A percentile compares a stretch with the other conserved stretches of the same genome.
phyloP scores from a whole-genome alignment of 2,888 invertebrate genomes.

The Drosophila nr. fundita region DNA sequence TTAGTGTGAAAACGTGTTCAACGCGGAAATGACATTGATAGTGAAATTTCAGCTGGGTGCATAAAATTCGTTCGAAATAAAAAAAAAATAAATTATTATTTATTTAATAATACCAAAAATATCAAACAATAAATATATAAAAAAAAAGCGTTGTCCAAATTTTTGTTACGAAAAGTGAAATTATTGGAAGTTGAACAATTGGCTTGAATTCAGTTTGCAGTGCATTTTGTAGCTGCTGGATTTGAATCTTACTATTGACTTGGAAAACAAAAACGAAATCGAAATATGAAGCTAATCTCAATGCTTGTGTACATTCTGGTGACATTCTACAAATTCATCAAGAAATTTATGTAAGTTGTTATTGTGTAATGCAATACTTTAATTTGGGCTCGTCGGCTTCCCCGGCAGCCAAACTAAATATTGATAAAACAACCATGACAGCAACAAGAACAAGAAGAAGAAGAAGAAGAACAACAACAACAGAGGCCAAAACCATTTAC shows the following conservation, averaged over 20 bases:
- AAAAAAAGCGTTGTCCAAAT: neutral
- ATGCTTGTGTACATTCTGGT: conserved; percentile 68
- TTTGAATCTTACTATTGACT: neutral
- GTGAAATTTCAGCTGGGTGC: conserved; percentile 62
- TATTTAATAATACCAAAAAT: neutral
- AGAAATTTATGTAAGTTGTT: conserved; percentile 70
- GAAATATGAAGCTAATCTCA: conserved; percentile 72
- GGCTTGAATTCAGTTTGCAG: conserved; percentile 5
- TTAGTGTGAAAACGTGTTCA: conserved; percentile 77
- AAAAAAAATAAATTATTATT: neutral
- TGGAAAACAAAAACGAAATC: neutral
- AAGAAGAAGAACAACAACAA: conserved; percentile 2
- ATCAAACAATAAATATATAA: conserved; percentile 1
- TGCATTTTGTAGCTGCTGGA: conserved; percentile 12
- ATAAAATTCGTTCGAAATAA: conserved; percentile 20
- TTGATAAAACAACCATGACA: conserved; percentile 55
- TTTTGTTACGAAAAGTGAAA: conserved; percentile 19
- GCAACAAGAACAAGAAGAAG: conserved; percentile 3
- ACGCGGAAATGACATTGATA: conserved; percentile 79
- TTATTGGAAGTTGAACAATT: neutral
- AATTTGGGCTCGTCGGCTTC: conserved; percentile 5
- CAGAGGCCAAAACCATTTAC: conserved; percentile 22
- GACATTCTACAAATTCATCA: conserved; percentile 71
- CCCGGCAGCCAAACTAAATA: conserved; percentile 18
- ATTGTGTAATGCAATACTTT: conserved; percentile 31